phyloP scores from a whole-genome alignment of 1,140 invertebrate genomes.

The Ooceraea biroi region DNA sequence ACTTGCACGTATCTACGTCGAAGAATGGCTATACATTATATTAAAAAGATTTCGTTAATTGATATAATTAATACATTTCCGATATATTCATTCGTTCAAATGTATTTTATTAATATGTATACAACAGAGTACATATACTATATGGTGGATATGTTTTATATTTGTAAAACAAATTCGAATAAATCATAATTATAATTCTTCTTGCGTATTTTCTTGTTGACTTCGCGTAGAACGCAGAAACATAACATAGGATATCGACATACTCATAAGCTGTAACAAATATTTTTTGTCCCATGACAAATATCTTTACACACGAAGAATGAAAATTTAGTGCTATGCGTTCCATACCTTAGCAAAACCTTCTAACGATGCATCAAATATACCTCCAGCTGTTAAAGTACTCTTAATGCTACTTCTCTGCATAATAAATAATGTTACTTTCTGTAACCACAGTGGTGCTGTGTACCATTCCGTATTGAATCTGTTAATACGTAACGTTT shows the following conservation, averaged over 20 bases:
- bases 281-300: background rate
- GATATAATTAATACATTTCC: no score
- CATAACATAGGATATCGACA: conserved; percentile 20
- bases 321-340: background rate
- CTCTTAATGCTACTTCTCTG: conserved; percentile 11
- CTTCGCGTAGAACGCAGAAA: background rate
- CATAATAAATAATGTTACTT: conserved; percentile 21
- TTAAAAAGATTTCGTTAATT: no score
- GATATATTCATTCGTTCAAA: background rate
- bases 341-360: conserved; percentile 40
- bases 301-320: no score
- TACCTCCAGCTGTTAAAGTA: conserved; percentile 20
- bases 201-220: background rate
- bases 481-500: background rate
- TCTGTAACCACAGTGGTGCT: conserved; percentile 28
- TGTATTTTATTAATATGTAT: conserved; percentile 10
- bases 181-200: background rate
- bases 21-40: no score
- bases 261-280: conserved; percentile 32
- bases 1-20: no score
- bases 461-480: conserved; percentile 10
- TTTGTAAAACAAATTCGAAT: no score
- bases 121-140: background rate
- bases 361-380: conserved; percentile 46
- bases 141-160: no score